Percentiles rank a stretch among this genome's conserved stretches.
Evolutionary conservation across 2,113 vertebrate genomes (phyloP).

Genomic region (Shinisaurus crocodilurus): DNA sequence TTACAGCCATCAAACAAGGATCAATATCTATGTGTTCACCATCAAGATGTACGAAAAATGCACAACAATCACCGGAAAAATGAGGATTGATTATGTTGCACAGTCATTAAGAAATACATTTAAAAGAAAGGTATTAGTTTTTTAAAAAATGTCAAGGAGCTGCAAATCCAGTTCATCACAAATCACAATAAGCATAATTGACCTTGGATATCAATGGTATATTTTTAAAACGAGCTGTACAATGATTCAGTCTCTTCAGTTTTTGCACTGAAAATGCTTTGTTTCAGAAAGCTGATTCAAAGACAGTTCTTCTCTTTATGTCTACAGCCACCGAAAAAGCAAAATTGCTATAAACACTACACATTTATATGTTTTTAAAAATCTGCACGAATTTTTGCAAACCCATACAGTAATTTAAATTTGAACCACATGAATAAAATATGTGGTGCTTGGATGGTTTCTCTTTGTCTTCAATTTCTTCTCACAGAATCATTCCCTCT

Average conservation of each 20-base stretch:
- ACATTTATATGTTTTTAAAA: slow-evolving; percentile 36
- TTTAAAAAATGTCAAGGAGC: slow-evolving; percentile 63
- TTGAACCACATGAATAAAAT: not conserved
- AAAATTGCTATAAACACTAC: slow-evolving; percentile 31
- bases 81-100: slow-evolving; percentile 61
- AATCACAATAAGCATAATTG: slow-evolving; percentile 74
- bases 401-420: slow-evolving; percentile 20
- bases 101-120: slow-evolving; percentile 63
- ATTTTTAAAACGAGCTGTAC: slow-evolving; percentile 72
- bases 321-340: slow-evolving; percentile 46
- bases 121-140: slow-evolving; percentile 61
- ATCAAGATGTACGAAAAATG: slow-evolving; percentile 37
- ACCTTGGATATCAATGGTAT: slow-evolving; percentile 66
- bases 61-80: slow-evolving; percentile 67
- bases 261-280: slow-evolving; percentile 66
- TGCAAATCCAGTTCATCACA: slow-evolving; percentile 48
- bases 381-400: slow-evolving; percentile 38
- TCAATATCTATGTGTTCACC: slow-evolving; percentile 50
- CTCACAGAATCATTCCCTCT: not conserved
- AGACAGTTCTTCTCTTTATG: slow-evolving; percentile 56
- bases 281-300: slow-evolving; percentile 63
- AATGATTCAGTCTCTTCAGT: slow-evolving; percentile 68
- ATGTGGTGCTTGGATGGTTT: not conserved
- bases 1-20: slow-evolving; percentile 51
- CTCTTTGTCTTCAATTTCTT: not conserved